A percentile compares a stretch with the other conserved stretches of the same genome.
These are phyloP conservation scores for Bolborhynchus lineola DNA, from an alignment of 2,113 vertebrate species.

Conservation along the genomic window DNA sequence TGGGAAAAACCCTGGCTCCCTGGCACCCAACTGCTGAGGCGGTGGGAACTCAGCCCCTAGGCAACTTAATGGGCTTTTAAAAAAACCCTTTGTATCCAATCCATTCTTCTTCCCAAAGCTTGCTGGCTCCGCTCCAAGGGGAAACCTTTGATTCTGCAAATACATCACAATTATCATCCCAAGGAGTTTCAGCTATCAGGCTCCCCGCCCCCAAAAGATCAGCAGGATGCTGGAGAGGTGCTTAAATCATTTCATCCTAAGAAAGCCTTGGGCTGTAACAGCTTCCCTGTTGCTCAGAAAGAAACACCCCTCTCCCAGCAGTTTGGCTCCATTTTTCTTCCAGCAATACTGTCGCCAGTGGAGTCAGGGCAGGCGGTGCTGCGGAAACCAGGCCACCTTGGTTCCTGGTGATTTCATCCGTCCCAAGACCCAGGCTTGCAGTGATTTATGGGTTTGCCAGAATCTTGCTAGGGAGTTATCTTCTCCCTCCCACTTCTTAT, in stretches of 20 bases:
- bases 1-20: neutral
- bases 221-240: conserved; percentile 22
- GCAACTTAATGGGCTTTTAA: conserved; percentile 47
- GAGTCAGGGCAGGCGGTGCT: neutral
- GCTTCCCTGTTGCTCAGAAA: neutral
- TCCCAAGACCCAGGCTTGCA: neutral
- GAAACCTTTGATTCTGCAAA: conserved; percentile 61
- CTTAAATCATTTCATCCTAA: conserved; percentile 48
- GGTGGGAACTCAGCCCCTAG: conserved; percentile 44
- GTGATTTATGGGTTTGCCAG: conserved; percentile 12
- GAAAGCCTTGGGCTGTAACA: conserved; percentile 21
- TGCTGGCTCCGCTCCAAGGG: conserved; percentile 27
- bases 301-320: neutral
- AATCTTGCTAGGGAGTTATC: conserved; percentile 1
- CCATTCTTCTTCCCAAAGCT: conserved; percentile 54
- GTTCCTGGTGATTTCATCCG: conserved; percentile 1
- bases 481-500: neutral
- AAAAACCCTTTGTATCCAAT: conserved; percentile 32
- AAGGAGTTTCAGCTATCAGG: conserved; percentile 9
- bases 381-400: neutral
- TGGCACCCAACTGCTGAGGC: neutral
- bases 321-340: neutral
- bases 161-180: conserved; percentile 47
- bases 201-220: neutral
- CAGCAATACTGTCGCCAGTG: neutral